A percentile compares a stretch with the other conserved stretches of the same genome.
Evolutionary conservation across 2,797 vertebrate species (phyloP).

Genomic region (Cygnus olor): DNA sequence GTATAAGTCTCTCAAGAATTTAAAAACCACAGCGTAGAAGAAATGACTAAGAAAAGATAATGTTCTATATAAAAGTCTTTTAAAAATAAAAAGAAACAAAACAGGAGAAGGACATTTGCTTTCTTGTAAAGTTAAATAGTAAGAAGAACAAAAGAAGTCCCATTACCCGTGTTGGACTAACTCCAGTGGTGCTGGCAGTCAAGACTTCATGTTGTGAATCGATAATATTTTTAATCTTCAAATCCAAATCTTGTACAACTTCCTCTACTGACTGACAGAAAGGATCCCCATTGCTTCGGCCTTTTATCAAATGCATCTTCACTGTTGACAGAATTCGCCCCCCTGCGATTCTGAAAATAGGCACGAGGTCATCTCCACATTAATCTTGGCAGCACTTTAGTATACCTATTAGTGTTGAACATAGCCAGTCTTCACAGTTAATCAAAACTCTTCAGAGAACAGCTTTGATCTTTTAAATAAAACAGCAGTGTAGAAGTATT

Average conservation of each 20-base stretch:
- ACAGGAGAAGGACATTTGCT: conserved; percentile 23
- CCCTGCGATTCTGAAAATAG: conserved; percentile 85
- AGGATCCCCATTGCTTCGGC: conserved; percentile 81
- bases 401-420: conserved; percentile 62
- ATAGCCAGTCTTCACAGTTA: conserved; percentile 52
- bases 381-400: conserved; percentile 67
- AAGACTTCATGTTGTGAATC: conserved; percentile 72
- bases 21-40: not conserved
- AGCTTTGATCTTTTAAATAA: conserved; percentile 78
- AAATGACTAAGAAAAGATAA: conserved; percentile 44
- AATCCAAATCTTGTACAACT: conserved; percentile 83
- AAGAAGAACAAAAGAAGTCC: conserved; percentile 64
- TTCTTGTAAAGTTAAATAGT: conserved; percentile 39
- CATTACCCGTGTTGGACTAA: conserved; percentile 93
- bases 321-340: conserved; percentile 85
- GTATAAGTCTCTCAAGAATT: conserved; percentile 25
- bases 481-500: conserved; percentile 52
- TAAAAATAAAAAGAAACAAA: not conserved
- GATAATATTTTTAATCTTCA: conserved; percentile 86
- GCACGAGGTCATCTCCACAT: conserved; percentile 71
- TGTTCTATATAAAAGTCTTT: not conserved
- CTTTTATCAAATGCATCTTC: conserved; percentile 88
- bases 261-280: conserved; percentile 83
- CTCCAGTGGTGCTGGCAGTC: conserved; percentile 74
- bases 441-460: conserved; percentile 72